Evolutionary conservation across 2,888 invertebrate genomes (phyloP), one percentile per base, ranked within the genome.

Genomic region (Argynnis bischoffii): DNA sequence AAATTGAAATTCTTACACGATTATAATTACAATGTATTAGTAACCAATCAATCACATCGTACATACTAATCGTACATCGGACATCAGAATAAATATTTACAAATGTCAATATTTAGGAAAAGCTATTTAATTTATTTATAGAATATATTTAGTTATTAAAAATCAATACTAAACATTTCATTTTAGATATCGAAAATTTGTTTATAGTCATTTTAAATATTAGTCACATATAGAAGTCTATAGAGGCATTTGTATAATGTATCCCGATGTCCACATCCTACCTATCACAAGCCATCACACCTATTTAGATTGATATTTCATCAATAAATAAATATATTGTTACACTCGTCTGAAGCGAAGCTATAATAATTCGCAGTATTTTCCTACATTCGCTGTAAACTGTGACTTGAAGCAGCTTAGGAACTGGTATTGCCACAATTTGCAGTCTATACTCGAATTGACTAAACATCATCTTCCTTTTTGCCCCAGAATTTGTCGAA

Each of bases 401-500:
- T 83, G 82, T 82, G 80, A 81, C 79, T 47, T 51, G 26, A 55
- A 46, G 50, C 47, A 50, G 16, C 56, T 60, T 66, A 65, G 50
- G 61, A 61, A 65, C 55, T 51, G 16, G 4, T 50, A 69, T 69
- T 71, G 74, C 75, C 82, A 83, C 84, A 84, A 82, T 80, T 81
- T 77, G 77, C 78, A 78, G 77, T 76, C 75, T 75, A 78, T 71
- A 66, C 59, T 66, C 67, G 78, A 75, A 74, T 56, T 71, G 73
- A 81, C 80, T 92, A 92, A 77, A 92, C 94, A 79, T 94, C 94
- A 77, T 94, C 94, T 78, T 94, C 94, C 78, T 93, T 94, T 79
- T 95, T 95, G 74, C 96, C 96, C 97, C 97, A 97, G 87, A 97
- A 97, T 81, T 96, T 95, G 87, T 97, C 97, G 83, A 97, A 97